Conservation (phyloP, 1,140 invertebrate genomes). For the Magallana ariakensis region DNA sequence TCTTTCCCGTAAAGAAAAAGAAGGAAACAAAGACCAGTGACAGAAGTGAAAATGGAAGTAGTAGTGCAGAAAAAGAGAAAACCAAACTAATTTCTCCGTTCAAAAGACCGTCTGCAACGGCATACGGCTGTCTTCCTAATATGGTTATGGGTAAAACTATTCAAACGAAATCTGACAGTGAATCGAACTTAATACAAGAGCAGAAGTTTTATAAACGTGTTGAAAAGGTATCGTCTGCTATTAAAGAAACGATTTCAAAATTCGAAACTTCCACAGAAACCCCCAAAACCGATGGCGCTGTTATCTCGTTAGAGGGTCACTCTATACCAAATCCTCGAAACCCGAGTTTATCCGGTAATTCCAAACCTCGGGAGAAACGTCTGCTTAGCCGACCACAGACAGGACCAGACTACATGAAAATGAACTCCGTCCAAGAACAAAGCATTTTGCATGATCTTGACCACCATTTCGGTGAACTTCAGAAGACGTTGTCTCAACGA, state of each 20-base stretch:
- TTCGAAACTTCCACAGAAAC: not conserved
- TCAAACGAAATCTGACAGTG: conserved; percentile 35
- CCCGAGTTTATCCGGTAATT: not conserved
- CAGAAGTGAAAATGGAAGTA: not conserved
- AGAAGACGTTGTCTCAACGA: conserved; percentile 44
- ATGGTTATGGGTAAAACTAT: conserved; percentile 43
- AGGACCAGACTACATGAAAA: not conserved
- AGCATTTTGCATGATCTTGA: conserved; percentile 22
- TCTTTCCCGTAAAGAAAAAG: conserved; percentile 56
- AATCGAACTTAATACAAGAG: not conserved
- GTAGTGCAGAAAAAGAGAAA: conserved; percentile 44
- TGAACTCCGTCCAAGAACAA: not conserved
- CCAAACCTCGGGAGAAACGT: not conserved
- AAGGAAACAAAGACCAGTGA: conserved; percentile 21
- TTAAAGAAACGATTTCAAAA: conserved; percentile 6
- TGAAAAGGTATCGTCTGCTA: conserved; percentile 25
- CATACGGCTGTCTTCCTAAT: conserved; percentile 49
- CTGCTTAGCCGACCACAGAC: not conserved
- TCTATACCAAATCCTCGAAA: conserved; percentile 49
- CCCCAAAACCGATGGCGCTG: not conserved
- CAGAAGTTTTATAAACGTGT: conserved; percentile 22
- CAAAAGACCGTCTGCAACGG: conserved; percentile 36
- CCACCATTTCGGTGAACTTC: conserved; percentile 52
- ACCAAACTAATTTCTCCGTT: conserved; percentile 40
- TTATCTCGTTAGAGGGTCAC: conserved; percentile 44